Conservation (phyloP, 2,113 vertebrate species). For the Hippotragus niger region DNA sequence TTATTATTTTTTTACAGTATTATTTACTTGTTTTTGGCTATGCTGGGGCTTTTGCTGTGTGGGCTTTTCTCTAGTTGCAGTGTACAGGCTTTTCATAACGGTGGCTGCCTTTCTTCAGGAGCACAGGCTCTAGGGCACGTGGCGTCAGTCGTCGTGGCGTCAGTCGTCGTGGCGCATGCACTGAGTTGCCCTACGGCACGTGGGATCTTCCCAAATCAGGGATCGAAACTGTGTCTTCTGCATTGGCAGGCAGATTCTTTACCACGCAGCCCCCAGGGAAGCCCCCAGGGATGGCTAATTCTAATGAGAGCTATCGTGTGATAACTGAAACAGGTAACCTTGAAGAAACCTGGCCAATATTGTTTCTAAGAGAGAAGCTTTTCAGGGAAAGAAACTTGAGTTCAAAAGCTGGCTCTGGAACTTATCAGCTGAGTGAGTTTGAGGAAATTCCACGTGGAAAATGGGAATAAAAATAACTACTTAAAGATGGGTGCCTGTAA, state of each 20-base stretch:
- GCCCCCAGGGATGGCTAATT: neutral
- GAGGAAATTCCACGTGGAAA: neutral
- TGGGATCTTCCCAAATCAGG: neutral
- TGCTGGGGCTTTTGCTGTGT: neutral
- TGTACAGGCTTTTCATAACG: neutral
- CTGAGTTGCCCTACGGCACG: accelerated
- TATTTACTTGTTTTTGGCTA: neutral
- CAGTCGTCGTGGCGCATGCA: accelerated
- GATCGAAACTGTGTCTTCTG: neutral
- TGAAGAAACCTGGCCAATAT: neutral
- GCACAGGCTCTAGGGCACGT: neutral
- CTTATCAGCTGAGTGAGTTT: neutral
- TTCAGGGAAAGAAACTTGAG: neutral
- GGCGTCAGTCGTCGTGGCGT: neutral
- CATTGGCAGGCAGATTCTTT: neutral
- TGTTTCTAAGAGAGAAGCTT: neutral
- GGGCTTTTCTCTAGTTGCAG: neutral
- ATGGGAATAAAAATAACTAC: neutral
- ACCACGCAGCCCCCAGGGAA: neutral
- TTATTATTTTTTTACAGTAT: neutral
- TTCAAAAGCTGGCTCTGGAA: neutral
- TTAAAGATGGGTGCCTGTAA: neutral
- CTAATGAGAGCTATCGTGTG: neutral
- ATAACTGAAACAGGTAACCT: neutral
- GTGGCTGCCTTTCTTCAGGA: neutral